Evolutionary conservation across 2,113 vertebrate genomes (phyloP), one percentile per base, ranked within the genome.

Genomic region (Mustela lutreola): DNA sequence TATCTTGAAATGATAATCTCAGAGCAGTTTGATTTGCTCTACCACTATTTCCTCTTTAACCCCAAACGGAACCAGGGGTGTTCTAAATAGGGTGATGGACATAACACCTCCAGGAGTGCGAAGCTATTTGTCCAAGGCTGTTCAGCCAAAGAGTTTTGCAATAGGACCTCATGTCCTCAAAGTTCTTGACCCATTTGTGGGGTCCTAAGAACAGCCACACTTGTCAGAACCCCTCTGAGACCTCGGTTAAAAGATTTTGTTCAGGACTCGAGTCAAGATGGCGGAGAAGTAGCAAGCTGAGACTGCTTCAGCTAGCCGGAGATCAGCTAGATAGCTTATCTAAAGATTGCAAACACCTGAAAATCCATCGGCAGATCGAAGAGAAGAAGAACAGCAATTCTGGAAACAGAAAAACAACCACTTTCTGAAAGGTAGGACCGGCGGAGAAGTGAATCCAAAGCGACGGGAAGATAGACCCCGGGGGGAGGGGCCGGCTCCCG

Each of bases 1-100:
- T 9, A n/a, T 89, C 85, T 96, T 82, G 60, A 82, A 92, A 93
- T 79, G 79, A 62, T 89, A 56, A 91, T 75, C 79, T 63, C 42
- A 62, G 45, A 81, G 21, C 21, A 70, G 26, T 75, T 90, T n/a
- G 39, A 87, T 67, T 94, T 78, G 28, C 84, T 94, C 89, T 86
- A 92, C 28, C 80, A 70, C 62, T 26, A 2, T 81, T 89, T 90
- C 58, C 36, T 89, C 31, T 83, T 91, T 95, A 93, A 94, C 22
- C 58, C 28, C 39, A 42, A 50, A 80, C 70, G 45, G 45, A 95
- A 63, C 73, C 63, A 53, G 48, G 31, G 42, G 24, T 36, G 11
- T 79, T 96, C 42, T 39, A 92, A 60, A 83, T 11, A 89, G 28
- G 22, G 58, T 60, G 39, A 15, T 26, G 14, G 73, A n/a, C 14